A percentile compares a stretch with the other conserved stretches of the same genome.
phyloP scores from a whole-genome alignment of 2,888 invertebrate genomes.

The Amiota communis region DNA sequence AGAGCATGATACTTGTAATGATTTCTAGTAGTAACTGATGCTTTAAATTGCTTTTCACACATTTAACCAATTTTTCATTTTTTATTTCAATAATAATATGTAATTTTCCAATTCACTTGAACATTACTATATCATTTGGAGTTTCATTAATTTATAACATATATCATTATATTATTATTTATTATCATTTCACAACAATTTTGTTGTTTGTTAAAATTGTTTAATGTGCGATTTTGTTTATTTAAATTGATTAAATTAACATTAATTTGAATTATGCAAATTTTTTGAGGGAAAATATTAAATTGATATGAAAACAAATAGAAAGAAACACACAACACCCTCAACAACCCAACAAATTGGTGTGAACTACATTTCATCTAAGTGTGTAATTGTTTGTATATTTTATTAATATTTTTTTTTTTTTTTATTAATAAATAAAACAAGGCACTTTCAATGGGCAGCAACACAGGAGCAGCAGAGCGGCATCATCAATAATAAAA shows the following conservation, averaged over 20 bases:
- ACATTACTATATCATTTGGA: background rate
- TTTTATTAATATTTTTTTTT: background rate
- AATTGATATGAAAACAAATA: too few relatives aligned
- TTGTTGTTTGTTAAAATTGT: background rate
- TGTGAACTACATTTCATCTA: too few relatives aligned
- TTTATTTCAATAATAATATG: too few relatives aligned
- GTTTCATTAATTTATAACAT: background rate
- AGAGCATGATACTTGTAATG: too few relatives aligned
- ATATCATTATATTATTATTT: background rate
- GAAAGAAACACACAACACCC: too few relatives aligned
- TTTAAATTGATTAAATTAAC: conserved; percentile 13
- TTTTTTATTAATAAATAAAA: conserved; percentile 3
- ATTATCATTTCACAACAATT: background rate
- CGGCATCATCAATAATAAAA: background rate
- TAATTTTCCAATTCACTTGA: background rate
- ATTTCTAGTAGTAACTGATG: too few relatives aligned
- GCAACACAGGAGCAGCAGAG: background rate
- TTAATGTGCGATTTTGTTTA: background rate
- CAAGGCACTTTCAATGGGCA: background rate
- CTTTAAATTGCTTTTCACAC: too few relatives aligned
- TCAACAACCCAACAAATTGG: too few relatives aligned
- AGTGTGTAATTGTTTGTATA: too few relatives aligned
- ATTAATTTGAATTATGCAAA: background rate
- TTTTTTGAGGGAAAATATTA: background rate
- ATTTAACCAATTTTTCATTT: too few relatives aligned